Conservation (phyloP, 37 sponge, comb jelly and placozoan species). For the Ianthella basta region DNA sequence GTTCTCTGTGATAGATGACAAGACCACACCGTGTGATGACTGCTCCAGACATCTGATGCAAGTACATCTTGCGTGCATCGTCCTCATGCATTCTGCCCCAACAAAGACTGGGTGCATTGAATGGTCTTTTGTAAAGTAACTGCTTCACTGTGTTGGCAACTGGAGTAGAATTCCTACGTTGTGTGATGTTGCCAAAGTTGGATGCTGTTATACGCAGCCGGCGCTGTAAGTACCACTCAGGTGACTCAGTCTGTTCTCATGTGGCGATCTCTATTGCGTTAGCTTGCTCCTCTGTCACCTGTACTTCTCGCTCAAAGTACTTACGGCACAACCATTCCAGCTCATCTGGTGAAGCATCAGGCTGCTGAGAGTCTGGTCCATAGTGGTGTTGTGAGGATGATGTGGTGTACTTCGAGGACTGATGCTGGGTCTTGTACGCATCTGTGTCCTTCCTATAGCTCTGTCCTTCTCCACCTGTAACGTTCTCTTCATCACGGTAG, state of each 20-base stretch:
- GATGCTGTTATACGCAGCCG: background rate
- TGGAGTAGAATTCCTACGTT: conserved; percentile 33
- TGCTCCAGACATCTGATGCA: no score
- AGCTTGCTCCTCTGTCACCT: background rate
- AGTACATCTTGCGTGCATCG: background rate
- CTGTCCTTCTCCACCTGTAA: background rate
- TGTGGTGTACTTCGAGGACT: background rate
- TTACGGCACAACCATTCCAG: conserved; percentile 9
- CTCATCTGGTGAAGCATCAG: conserved; percentile 13
- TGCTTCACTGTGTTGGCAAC: background rate
- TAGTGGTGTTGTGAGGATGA: background rate
- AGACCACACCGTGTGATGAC: no score
- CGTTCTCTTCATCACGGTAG: background rate
- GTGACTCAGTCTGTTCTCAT: background rate
- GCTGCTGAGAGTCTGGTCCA: conserved; percentile 15
- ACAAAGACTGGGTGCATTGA: background rate
- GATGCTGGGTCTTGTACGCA: background rate
- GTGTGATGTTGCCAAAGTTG: conserved; percentile 7
- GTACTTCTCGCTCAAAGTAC: background rate
- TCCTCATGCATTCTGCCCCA: conserved; percentile 16
- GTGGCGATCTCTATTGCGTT: background rate
- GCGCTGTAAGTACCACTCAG: background rate
- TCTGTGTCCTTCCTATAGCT: no score
- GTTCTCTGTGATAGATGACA: no score
- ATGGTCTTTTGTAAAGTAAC: background rate